Evolutionary conservation across 2,888 invertebrate species (phyloP), one percentile per base, ranked within the genome.

Genomic region (Leucania comma): DNA sequence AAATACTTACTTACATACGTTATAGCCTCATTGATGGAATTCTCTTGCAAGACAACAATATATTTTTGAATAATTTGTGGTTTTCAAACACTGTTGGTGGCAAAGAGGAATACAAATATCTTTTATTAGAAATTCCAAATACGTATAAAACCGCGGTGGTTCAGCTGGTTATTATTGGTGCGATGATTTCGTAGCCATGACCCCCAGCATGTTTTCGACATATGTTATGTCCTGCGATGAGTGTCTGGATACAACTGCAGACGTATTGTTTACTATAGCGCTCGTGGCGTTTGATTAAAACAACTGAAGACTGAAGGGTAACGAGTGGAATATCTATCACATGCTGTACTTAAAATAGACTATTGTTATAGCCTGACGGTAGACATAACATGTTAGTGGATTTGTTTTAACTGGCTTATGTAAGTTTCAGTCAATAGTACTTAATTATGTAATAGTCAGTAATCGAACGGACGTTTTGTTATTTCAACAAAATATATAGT

Each of bases 171-270:
- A 89, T 89, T 83, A 85, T 86, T 88, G 83, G 84, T 72, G 61
- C 66, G 77, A 81, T 81, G 72, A 79, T 81, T 84, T 76, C 61
- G 74, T 83, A 71, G 67, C 62, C 66, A 61, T 83, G 79, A 85
- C 88, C 90, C 88, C 89, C 88, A 78, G 88, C 84, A 76, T 75
- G 76, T 88, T 72, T 66, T 67, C 56, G 53, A 60, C 84, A 83
- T 68, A 75, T 85, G 83, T 71, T 75, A 54, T 51, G 60, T 71
- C 71, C 58, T 72, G 58, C 63, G 61, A 73, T 54, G 70, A 69
- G 29, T 73, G 56, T 56, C 56, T 17, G 17, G 46, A 51, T 54
- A 38, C 42, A 17, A 42, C 17, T 59, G 57, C 42, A 63, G 50
- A 51, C 53, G 38, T 70, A 66, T 63, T 75, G 71, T 82, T 79